Base-by-base conservation (phyloP, 2,113 vertebrate genomes). In the Camelus bactrianus region DNA sequence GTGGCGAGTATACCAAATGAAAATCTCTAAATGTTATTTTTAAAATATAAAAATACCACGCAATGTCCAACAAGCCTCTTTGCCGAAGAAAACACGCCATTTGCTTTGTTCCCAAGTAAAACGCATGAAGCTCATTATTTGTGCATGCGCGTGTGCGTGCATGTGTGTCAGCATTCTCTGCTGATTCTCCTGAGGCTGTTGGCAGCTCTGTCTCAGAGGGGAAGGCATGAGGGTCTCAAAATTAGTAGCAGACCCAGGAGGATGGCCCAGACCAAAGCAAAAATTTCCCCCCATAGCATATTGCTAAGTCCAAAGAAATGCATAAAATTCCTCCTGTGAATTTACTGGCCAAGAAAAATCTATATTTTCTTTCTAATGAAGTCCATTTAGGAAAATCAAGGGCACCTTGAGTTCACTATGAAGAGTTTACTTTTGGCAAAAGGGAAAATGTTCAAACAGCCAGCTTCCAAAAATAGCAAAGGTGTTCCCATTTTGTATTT, bases 91-190 rank as follows among this genome's bases (percentile, higher is more conserved):
- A 93, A 54, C 5, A 52, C 52, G 80, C 6, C 1, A 58, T 69
- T 86, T 79, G 65, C 35, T 62, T 82, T 87, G 42, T 77, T 90
- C 64, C 76, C 35, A 84, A 92, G 81, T 72, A 77, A 92, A 91
- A 93, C 75, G 46, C 62, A 38, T 17, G 2, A 75, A 52, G 16
- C 30, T 96, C 42, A 50, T 76, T 42, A 38, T 48, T 32, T 58
- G 28, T 32, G 62, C 42, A 19, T 56, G 38, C 17, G 56, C 64
- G 64, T 65, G 62, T 54, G 30, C 22, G 50, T 12, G 52, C 30
- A 54, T 64, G 86, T 52, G 82, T 24, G 30, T 30, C 20, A 50
- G 52, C 46, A 14, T 64, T 26, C 50, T 67, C 38, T 38, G 46
- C 67, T 52, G 16, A 52, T 22, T 10, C 17, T 26, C 75, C 72